Base-by-base conservation (phyloP, 1,140 invertebrate species). In the Calephelis nemesis region DNA sequence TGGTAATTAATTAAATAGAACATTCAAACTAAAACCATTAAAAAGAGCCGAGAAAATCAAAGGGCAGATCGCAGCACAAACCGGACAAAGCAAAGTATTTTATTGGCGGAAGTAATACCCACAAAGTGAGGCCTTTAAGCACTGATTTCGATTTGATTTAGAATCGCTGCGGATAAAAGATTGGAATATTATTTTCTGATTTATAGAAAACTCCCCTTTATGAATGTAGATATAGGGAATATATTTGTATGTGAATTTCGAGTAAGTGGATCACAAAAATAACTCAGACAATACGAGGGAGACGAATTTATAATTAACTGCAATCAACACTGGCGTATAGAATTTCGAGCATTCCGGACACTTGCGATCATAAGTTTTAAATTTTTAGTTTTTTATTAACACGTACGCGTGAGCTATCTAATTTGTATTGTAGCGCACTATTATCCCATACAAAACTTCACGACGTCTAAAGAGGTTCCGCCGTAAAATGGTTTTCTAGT, bases 241-340 rank as follows among this genome's bases (percentile, higher is more conserved):
- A 42, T 49, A 47, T 49, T 62, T 19, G 71, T n/a, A 12, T 60
- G 52, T 42, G n/a, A 15, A 65, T 65, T 49, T 42, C 48, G 47
- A 13, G 64, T 73, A 68, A 67, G 65, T 72, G 67, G 70, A 66
- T 54, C 58, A 68, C 74, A 76, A 80, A 88, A 88, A 87, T 88
- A 88, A 77, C 77, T 74, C 64, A 69, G 81, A 85, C 88, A 87
- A 87, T 88, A 76, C 82, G 81, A 85, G 87, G 86, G 86, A 85
- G 83, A 87, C 82, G 86, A 82, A 84, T 91, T 87, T 91, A 91
- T 89, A 91, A 91, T 90, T 91, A 91, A 90, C 88, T 91, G 88
- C 87, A 91, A 91, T 91, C 87, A 91, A 89, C 87, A 87, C 88
- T 88, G 82, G 87, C 84, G 85, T 85, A 91, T 91, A 88, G 87